Evolutionary conservation across 2,797 vertebrate genomes (phyloP).

Genomic region (Carcharodon carcharias): DNA sequence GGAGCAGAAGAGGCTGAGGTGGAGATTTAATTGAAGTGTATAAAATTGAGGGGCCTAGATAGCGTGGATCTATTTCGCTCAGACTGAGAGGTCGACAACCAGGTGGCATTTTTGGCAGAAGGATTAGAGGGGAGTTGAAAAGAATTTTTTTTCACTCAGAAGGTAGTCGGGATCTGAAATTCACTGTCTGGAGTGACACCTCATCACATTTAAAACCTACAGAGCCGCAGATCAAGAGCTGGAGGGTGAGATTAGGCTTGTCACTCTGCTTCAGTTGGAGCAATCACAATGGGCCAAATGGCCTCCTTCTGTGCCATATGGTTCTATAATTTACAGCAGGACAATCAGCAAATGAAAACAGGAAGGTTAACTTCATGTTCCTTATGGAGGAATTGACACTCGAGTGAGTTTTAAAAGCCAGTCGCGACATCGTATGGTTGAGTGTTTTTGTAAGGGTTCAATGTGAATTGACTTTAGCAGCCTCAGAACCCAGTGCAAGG

Average conservation of each 20-base stretch:
- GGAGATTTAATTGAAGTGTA: background rate
- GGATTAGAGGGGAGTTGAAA: background rate
- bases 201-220: background rate
- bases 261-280: background rate
- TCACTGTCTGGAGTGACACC: background rate
- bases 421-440: background rate
- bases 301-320: background rate
- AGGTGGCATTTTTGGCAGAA: background rate
- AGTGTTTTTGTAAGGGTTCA: background rate
- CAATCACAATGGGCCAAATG: background rate
- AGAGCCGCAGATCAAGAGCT: background rate
- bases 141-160: background rate
- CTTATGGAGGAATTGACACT: background rate
- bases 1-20: background rate
- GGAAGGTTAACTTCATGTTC: background rate
- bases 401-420: background rate
- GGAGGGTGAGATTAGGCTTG: background rate
- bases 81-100: background rate
- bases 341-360: background rate
- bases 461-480: background rate
- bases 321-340: background rate
- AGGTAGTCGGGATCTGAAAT: background rate
- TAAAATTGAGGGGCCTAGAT: background rate
- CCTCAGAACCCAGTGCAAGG: background rate
- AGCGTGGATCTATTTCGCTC: background rate